A percentile compares a stretch with the other conserved stretches of the same genome.
These are phyloP conservation scores for Simalia tracyae DNA, from an alignment of 2,797 vertebrate species.

Conservation along the genomic window DNA sequence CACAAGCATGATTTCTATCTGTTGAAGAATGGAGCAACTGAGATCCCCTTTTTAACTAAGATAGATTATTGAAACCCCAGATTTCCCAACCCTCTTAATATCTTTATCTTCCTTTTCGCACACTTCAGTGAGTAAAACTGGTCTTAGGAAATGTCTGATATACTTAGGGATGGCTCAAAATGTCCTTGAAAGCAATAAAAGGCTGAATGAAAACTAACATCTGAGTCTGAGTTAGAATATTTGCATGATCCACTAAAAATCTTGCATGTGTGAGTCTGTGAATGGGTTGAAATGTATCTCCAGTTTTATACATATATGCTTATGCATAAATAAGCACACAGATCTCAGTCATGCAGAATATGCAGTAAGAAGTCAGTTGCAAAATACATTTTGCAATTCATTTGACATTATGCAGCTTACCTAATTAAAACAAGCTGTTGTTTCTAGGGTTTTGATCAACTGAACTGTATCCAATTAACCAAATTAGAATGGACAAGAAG, in stretches of 20 bases:
- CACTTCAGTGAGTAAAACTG: not conserved
- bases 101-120: not conserved
- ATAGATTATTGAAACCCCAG: not conserved
- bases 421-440: conserved; percentile 14
- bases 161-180: not conserved
- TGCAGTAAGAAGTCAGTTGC: conserved; percentile 9
- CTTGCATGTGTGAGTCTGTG: not conserved
- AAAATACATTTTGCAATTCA: not conserved
- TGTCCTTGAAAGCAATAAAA: not conserved
- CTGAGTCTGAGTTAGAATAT: not conserved
- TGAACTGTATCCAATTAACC: conserved; percentile 9
- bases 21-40: too few relatives aligned
- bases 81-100: not conserved
- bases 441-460: conserved; percentile 16
- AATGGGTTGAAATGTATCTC: not conserved
- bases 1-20: not conserved
- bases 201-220: not conserved
- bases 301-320: not conserved
- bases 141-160: not conserved
- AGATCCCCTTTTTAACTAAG: not conserved
- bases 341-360: not conserved
- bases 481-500: conserved; percentile 10
- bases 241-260: not conserved
- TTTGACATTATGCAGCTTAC: not conserved
- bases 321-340: not conserved